Evolutionary conservation across 2,113 vertebrate genomes (phyloP).

Genomic region (Bostrychus sinensis): DNA sequence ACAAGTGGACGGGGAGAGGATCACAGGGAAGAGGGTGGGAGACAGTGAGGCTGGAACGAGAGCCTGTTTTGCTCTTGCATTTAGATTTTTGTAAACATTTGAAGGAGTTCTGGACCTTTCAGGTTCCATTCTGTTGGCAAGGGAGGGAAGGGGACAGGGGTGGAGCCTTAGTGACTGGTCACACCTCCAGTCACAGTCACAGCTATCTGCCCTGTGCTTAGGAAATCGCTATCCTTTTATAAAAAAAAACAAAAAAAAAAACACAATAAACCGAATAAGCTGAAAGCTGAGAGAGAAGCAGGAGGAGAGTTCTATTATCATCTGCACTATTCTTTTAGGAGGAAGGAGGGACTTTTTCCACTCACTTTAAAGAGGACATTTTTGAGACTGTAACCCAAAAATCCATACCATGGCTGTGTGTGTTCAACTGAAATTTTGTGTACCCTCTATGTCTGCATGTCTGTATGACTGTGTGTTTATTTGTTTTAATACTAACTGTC

Average conservation of each 20-base stretch:
- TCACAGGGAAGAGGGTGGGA: slow-evolving; percentile 9
- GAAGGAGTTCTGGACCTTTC: slow-evolving; percentile 66
- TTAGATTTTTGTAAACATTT: slow-evolving; percentile 68
- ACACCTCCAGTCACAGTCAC: slow-evolving; percentile 58
- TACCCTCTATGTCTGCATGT: slow-evolving; percentile 46
- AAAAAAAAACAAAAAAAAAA: slow-evolving; percentile 15
- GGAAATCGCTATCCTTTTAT: slow-evolving; percentile 51
- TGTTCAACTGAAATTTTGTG: slow-evolving; percentile 36
- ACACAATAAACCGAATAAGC: slow-evolving; percentile 23
- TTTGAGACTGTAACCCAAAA: slow-evolving; percentile 66
- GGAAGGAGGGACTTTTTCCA: slow-evolving; percentile 81
- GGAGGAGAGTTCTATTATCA: slow-evolving; percentile 61
- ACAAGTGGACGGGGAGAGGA: slow-evolving; percentile 44
- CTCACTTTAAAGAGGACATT: slow-evolving; percentile 75
- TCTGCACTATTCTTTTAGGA: slow-evolving; percentile 83
- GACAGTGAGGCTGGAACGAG: slow-evolving; percentile 24
- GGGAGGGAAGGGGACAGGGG: slow-evolving; percentile 14
- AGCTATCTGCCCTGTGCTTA: slow-evolving; percentile 61
- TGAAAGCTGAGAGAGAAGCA: slow-evolving; percentile 52
- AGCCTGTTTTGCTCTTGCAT: slow-evolving; percentile 52
- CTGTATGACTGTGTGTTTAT: slow-evolving; percentile 33
- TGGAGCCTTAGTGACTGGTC: slow-evolving; percentile 20
- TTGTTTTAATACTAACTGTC: slow-evolving; percentile 55
- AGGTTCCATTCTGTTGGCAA: slow-evolving; percentile 57
- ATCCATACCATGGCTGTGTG: slow-evolving; percentile 37